Conservation (phyloP, 1,140 invertebrate species). For the Brachionus plicatilis region DNA sequence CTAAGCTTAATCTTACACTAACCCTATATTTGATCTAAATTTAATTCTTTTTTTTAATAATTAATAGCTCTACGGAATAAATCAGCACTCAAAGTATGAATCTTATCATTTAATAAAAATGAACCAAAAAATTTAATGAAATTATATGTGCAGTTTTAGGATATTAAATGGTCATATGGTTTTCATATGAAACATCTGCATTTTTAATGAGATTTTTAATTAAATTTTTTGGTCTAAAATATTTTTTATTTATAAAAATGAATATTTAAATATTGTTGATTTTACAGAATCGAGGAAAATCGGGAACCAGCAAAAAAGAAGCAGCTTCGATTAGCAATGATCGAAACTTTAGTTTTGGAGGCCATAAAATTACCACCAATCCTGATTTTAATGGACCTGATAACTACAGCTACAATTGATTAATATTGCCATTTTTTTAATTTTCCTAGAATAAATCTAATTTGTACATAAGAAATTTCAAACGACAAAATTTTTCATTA, state of each 20-base stretch:
- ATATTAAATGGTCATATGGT: neutral
- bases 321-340: neutral
- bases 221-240: neutral
- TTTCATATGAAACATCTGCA: neutral
- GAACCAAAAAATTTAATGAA: neutral
- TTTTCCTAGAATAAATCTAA: neutral
- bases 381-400: neutral
- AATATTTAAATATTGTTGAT: neutral
- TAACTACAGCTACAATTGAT: conserved; percentile 21
- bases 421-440: neutral
- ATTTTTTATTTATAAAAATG: neutral
- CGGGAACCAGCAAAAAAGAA: conserved; percentile 8
- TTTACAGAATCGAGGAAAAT: neutral
- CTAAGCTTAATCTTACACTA: neutral
- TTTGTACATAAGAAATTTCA: neutral
- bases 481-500: neutral
- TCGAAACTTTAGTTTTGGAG: neutral
- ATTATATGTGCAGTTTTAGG: neutral
- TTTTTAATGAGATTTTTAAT: neutral
- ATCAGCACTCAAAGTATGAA: conserved; percentile 32
- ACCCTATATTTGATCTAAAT: neutral
- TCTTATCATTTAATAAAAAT: neutral
- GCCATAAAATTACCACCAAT: neutral
- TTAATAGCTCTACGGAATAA: conserved; percentile 1
- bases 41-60: neutral